phyloP scores from a whole-genome alignment of 2,797 vertebrate species.

The Typhlichthys subterraneus region DNA sequence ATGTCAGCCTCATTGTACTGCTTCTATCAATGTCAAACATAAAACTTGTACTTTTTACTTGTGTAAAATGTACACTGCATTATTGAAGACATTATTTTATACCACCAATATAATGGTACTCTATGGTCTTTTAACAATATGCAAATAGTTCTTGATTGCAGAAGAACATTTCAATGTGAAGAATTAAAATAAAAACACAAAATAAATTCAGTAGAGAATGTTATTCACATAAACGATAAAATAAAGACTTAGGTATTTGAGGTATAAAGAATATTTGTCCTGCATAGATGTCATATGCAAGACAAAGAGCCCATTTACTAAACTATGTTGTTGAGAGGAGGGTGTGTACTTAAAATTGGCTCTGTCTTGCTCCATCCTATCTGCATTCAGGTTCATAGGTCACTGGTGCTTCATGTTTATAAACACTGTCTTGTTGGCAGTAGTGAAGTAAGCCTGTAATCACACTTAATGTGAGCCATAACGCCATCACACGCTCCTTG shows the following conservation, averaged over 20 bases:
- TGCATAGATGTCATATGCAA: slow-evolving; percentile 32
- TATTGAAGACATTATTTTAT: no score
- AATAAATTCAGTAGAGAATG: slow-evolving; percentile 1
- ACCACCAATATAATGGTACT: no score
- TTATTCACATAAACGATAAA: slow-evolving; percentile 9
- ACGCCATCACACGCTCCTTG: slow-evolving; percentile 16
- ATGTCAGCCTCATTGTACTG: no score
- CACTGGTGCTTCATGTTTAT: slow-evolving; percentile 73
- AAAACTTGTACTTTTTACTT: no score
- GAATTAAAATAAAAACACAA: background rate
- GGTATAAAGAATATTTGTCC: slow-evolving; percentile 30
- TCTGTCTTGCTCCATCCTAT: slow-evolving; percentile 56
- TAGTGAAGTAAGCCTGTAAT: slow-evolving; percentile 52
- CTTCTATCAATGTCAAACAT: no score
- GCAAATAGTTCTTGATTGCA: no score
- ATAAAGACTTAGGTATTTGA: background rate
- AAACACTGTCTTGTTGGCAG: slow-evolving; percentile 65
- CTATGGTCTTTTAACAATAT: no score
- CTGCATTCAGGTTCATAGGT: slow-evolving; percentile 77
- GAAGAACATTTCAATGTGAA: no score
- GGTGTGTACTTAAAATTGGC: slow-evolving; percentile 58
- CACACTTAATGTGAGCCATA: slow-evolving; percentile 39
- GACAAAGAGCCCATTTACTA: slow-evolving; percentile 68
- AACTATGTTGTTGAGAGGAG: slow-evolving; percentile 47
- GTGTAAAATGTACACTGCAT: no score